Percentiles rank a stretch among this genome's conserved stretches.
phyloP scores from a whole-genome alignment of 2,113 vertebrate species.

The Tetraodon nigroviridis region DNA sequence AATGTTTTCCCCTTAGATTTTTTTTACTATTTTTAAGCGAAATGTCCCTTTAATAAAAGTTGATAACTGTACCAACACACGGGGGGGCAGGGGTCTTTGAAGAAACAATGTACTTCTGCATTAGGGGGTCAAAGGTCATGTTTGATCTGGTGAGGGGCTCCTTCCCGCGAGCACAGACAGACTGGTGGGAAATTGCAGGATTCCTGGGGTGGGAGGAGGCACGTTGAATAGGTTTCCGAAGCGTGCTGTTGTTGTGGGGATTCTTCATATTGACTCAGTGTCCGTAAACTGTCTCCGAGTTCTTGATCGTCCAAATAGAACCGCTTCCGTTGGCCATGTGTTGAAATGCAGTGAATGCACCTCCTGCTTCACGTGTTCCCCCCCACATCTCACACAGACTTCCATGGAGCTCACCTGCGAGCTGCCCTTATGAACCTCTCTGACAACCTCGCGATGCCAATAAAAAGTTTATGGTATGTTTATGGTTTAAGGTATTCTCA shows the following conservation, averaged over 20 bases:
- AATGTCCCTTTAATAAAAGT: constrained; percentile 34
- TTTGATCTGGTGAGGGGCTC: constrained; percentile 64
- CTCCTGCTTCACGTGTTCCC: too few relatives aligned
- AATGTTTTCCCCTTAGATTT: not conserved
- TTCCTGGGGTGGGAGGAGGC: constrained; percentile 14
- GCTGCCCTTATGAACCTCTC: too few relatives aligned
- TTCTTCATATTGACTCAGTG: not conserved
- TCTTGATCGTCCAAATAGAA: too few relatives aligned
- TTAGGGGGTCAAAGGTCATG: constrained; percentile 54
- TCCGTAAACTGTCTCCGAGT: not conserved
- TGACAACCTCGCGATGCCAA: not conserved
- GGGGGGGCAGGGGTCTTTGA: constrained; percentile 30
- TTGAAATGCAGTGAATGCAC: too few relatives aligned
- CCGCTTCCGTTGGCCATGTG: too few relatives aligned
- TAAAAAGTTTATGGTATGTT: constrained; percentile 6
- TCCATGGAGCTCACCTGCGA: too few relatives aligned
- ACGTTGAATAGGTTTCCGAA: constrained; percentile 24
- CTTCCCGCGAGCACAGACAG: constrained; percentile 51
- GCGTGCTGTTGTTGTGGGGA: constrained; percentile 4
- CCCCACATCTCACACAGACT: too few relatives aligned
- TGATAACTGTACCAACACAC: constrained; percentile 56
- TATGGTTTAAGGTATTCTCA: constrained; percentile 18
- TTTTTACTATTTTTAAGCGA: not conserved
- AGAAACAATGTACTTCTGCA: constrained; percentile 56
- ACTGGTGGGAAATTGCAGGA: constrained; percentile 62